phyloP scores from a whole-genome alignment of 2,797 vertebrate genomes.

The Carcharodon carcharias region DNA sequence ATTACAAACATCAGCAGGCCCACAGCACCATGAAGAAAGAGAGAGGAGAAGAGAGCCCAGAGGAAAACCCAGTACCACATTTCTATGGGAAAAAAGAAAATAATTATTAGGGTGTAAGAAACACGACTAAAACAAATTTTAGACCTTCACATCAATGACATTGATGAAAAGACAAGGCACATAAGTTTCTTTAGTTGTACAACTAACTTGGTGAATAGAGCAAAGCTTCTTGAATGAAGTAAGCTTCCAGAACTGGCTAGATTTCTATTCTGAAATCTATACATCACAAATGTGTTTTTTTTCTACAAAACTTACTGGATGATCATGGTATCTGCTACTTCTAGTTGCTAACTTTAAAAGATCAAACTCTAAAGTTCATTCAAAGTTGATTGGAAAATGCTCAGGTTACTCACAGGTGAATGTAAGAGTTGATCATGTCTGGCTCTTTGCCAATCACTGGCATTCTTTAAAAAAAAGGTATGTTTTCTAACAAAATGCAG shows the following conservation, averaged over 20 bases:
- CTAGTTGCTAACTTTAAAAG: neutral
- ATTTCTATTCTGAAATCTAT: neutral
- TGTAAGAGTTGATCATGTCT: neutral
- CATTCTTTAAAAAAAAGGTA: neutral
- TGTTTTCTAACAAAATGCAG: neutral
- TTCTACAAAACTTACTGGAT: neutral
- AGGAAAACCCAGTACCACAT: conserved; percentile 99
- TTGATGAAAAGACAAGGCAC: neutral
- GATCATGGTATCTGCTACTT: neutral
- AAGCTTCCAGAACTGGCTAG: neutral
- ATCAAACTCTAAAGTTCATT: neutral
- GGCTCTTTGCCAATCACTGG: neutral
- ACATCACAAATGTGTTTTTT: no score
- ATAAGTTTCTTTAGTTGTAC: neutral
- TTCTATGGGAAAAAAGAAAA: conserved; percentile 53
- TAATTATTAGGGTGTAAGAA: neutral
- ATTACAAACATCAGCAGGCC: conserved; percentile 90
- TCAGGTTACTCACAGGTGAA: neutral
- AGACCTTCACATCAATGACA: neutral
- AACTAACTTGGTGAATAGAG: neutral
- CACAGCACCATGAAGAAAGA: conserved; percentile 82
- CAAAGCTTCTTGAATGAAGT: neutral
- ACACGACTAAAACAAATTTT: neutral
- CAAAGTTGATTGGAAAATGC: neutral
- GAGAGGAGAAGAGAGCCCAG: conserved; percentile 96